A percentile compares a stretch with the other conserved stretches of the same genome.
Evolutionary conservation across 2,113 vertebrate genomes (phyloP).

Genomic region (Trematocara zebra): DNA sequence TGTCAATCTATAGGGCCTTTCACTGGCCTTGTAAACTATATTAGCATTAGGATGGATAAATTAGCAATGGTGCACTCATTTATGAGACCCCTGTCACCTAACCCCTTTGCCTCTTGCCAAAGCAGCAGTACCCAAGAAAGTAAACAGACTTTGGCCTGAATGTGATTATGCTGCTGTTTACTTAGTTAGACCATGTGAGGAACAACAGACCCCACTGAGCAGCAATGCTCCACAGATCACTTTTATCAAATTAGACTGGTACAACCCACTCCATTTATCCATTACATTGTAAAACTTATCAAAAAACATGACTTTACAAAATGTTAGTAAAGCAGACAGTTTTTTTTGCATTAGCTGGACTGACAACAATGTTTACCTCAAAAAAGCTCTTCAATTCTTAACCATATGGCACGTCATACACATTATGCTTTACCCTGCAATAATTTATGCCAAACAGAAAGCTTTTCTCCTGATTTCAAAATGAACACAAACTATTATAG

Average conservation of each 20-base stretch:
- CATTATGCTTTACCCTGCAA: neutral
- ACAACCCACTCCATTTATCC: constrained; percentile 54
- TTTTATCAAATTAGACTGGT: constrained; percentile 66
- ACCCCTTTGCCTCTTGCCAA: constrained; percentile 38
- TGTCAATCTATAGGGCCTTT: constrained; percentile 59
- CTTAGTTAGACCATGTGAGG: constrained; percentile 62
- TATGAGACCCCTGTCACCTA: constrained; percentile 30
- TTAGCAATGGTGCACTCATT: constrained; percentile 35
- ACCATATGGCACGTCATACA: neutral
- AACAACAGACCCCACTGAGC: constrained; percentile 63
- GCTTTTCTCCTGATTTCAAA: neutral
- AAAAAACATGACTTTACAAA: constrained; percentile 20
- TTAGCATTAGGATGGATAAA: constrained; percentile 56
- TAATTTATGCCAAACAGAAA: neutral
- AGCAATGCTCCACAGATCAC: constrained; percentile 68
- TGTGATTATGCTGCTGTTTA: constrained; percentile 67
- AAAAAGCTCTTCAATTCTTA: neutral
- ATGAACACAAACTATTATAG: neutral
- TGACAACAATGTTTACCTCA: neutral
- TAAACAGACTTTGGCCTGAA: constrained; percentile 62
- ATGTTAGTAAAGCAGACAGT: neutral
- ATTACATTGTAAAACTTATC: constrained; percentile 48
- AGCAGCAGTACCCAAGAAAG: constrained; percentile 53
- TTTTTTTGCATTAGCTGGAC: neutral
- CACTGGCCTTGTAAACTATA: constrained; percentile 56